phyloP scores from a whole-genome alignment of 2,113 vertebrate species.

The Alaudala cheleensis region DNA sequence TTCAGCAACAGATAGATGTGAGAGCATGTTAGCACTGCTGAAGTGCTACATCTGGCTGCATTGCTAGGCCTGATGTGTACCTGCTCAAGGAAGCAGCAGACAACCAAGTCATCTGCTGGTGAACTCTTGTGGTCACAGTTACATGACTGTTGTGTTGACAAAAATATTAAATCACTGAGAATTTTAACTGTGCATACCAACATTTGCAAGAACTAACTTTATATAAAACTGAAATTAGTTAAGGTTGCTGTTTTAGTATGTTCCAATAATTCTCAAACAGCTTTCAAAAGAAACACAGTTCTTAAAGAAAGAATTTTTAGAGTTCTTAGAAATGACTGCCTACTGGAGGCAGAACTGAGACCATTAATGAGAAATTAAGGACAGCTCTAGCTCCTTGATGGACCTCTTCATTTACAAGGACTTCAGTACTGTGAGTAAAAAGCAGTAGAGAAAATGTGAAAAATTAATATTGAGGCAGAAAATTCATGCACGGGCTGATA shows the following conservation, averaged over 20 bases:
- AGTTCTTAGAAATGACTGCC: background rate
- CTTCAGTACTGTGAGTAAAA: background rate
- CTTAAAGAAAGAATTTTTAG: background rate
- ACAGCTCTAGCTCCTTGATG: background rate
- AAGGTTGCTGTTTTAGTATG: background rate
- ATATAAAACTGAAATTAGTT: background rate
- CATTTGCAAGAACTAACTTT: background rate
- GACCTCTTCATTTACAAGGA: background rate
- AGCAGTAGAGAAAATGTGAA: background rate
- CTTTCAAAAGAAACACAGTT: background rate
- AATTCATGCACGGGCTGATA: background rate
- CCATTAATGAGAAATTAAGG: background rate
- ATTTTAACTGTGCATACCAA: background rate
- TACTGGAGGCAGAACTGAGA: background rate
- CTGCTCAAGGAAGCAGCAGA: background rate
- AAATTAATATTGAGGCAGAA: background rate
- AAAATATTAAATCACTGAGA: background rate
- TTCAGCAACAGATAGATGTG: background rate
- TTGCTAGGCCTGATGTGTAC: background rate
- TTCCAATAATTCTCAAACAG: background rate
- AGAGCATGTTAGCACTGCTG: accelerated
- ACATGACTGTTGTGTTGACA: background rate
- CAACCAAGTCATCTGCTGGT: background rate
- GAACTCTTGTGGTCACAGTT: background rate
- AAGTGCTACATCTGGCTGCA: background rate